These are phyloP conservation scores for Eristalis tenax DNA, from an alignment of 2,888 invertebrate genomes.

Conservation along the genomic window DNA sequence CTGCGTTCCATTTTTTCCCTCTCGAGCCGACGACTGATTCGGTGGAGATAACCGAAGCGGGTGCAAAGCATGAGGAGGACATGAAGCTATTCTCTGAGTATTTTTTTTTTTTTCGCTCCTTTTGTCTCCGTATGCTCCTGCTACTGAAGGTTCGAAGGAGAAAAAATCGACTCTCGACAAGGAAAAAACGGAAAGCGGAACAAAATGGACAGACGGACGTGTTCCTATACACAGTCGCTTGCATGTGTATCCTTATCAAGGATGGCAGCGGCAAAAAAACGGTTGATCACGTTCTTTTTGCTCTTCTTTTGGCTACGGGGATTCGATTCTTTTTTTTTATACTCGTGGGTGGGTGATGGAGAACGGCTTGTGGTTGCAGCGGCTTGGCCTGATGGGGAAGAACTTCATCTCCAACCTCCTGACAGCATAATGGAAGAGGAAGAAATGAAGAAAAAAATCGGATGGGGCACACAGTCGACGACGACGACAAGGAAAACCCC, in stretches of 20 bases:
- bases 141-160: conserved; percentile 50
- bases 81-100: conserved; percentile 50
- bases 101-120: conserved; percentile 33
- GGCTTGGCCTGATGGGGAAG: conserved; percentile 26
- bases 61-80: conserved; percentile 23
- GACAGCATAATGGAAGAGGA: conserved; percentile 11
- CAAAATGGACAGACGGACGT: conserved; percentile 69
- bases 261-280: conserved; percentile 29
- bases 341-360: conserved; percentile 55
- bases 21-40: background rate
- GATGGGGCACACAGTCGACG: conserved; percentile 18
- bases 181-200: conserved; percentile 50
- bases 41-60: background rate
- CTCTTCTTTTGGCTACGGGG: conserved; percentile 30
- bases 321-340: conserved; percentile 37
- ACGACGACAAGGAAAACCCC: conserved; percentile 44
- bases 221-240: conserved; percentile 41
- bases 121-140: conserved; percentile 68
- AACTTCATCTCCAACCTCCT: conserved; percentile 48
- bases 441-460: conserved; percentile 31
- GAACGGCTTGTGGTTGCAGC: conserved; percentile 39
- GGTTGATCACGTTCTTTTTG: conserved; percentile 56
- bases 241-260: conserved; percentile 53
- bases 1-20: background rate
- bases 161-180: conserved; percentile 28